These are phyloP conservation scores for Poeciliopsis paucimaculata DNA, from an alignment of 2,797 vertebrate species.

Conservation along the genomic window DNA sequence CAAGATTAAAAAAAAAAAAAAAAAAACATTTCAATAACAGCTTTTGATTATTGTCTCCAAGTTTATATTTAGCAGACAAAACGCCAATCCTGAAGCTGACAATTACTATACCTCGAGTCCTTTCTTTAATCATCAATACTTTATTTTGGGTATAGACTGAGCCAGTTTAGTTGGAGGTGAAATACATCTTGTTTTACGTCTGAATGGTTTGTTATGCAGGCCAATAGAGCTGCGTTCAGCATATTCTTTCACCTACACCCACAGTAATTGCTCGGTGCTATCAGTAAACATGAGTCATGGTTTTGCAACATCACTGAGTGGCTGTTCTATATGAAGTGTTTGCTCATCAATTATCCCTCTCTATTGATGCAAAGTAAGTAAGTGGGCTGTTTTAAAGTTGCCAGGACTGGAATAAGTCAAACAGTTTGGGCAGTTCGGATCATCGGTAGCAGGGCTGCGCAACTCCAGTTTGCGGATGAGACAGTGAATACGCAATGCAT, in stretches of 20 bases:
- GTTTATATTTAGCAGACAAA: not conserved
- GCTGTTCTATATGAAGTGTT: slow-evolving; percentile 74
- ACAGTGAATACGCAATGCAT: not conserved
- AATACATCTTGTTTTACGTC: slow-evolving; percentile 8
- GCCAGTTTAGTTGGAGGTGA: slow-evolving; percentile 16
- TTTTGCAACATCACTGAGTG: slow-evolving; percentile 57
- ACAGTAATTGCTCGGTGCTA: slow-evolving; percentile 22
- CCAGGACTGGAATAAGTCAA: slow-evolving; percentile 34
- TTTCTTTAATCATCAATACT: slow-evolving; percentile 17
- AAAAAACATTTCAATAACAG: not conserved
- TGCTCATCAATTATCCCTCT: slow-evolving; percentile 53
- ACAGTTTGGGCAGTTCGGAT: slow-evolving; percentile 33
- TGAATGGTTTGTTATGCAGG: slow-evolving; percentile 23
- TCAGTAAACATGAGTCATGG: slow-evolving; percentile 35
- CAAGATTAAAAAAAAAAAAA: too few relatives aligned
- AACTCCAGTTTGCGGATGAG: slow-evolving; percentile 52
- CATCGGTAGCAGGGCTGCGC: slow-evolving; percentile 48
- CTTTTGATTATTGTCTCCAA: not conserved
- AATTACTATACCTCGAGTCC: not conserved
- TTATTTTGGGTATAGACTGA: slow-evolving; percentile 12
- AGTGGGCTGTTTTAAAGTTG: slow-evolving; percentile 50
- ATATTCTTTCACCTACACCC: slow-evolving; percentile 31
- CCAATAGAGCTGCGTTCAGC: slow-evolving; percentile 19
- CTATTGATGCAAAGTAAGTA: slow-evolving; percentile 38
- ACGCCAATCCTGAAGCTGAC: not conserved